phyloP scores from a whole-genome alignment of 2,888 invertebrate genomes.

The Pantelozetes paolii region DNA sequence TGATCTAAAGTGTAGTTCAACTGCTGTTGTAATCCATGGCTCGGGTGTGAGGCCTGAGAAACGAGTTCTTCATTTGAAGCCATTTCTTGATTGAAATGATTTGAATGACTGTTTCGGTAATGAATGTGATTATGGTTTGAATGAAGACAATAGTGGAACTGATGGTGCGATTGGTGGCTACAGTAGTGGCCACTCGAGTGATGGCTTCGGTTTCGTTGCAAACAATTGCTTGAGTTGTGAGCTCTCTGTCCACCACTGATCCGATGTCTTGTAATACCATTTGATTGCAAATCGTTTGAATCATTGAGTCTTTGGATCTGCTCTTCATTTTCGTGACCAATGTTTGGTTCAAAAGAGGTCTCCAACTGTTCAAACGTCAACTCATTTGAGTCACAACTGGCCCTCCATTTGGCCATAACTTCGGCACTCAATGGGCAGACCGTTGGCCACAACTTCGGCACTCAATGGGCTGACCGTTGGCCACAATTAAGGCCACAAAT shows the following conservation, averaged over 20 bases:
- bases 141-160: background rate
- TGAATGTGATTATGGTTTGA: slow-evolving; percentile 16
- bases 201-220: slow-evolving; percentile 12
- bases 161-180: slow-evolving; percentile 4
- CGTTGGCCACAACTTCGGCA: background rate
- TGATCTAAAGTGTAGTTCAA: slow-evolving; percentile 29
- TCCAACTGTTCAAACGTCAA: slow-evolving; percentile 32
- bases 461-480: background rate
- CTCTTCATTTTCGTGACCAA: slow-evolving; percentile 22
- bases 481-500: background rate
- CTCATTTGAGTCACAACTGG: slow-evolving; percentile 7
- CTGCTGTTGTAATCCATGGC: slow-evolving; percentile 12
- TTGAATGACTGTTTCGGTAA: slow-evolving; percentile 14
- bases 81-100: slow-evolving; percentile 26
- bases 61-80: slow-evolving; percentile 10
- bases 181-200: slow-evolving; percentile 10
- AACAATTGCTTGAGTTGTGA: background rate
- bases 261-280: background rate
- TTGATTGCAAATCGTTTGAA: background rate
- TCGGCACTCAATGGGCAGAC: background rate
- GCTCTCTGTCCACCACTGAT: background rate
- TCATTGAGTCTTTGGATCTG: background rate
- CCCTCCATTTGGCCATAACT: slow-evolving; percentile 25
- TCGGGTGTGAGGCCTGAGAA: background rate
- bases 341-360: background rate